phyloP scores from a whole-genome alignment of 1,140 invertebrate species.

The Lepidotrigona ventralis region DNA sequence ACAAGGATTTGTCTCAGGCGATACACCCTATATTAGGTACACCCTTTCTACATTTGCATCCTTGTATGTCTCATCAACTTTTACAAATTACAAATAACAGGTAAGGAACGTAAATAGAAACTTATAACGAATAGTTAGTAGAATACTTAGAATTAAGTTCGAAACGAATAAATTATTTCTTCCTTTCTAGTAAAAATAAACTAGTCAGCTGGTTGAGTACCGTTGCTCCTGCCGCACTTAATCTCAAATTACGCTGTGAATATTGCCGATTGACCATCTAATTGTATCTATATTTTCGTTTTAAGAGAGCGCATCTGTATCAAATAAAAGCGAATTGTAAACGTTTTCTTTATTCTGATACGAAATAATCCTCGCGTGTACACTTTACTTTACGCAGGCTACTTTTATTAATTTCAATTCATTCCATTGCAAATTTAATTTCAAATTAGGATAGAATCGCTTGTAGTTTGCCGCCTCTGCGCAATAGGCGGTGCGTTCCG shows the following conservation, averaged over 20 bases:
- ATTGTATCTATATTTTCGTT: too few species aligned
- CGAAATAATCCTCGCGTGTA: background rate
- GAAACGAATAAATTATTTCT: background rate
- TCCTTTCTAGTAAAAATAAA: slow-evolving; percentile 75
- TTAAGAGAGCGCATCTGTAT: background rate
- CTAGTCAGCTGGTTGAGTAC: slow-evolving; percentile 77
- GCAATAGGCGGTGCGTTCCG: background rate
- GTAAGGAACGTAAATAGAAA: slow-evolving; percentile 52
- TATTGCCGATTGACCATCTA: slow-evolving; percentile 70
- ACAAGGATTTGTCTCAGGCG: slow-evolving; percentile 74
- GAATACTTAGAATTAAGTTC: background rate
- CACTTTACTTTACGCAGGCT: too few species aligned
- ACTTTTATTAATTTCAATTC: background rate
- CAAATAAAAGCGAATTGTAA: background rate
- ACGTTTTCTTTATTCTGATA: background rate
- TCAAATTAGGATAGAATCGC: background rate
- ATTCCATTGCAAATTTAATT: too few species aligned
- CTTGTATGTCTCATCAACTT: slow-evolving; percentile 75
- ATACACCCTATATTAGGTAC: slow-evolving; percentile 77
- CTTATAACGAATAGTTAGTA: too few species aligned
- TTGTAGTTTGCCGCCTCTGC: slow-evolving; percentile 25
- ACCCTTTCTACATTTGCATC: slow-evolving; percentile 77
- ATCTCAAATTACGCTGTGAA: slow-evolving; percentile 68
- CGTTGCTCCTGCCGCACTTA: slow-evolving; percentile 68
- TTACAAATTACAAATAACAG: slow-evolving; percentile 70